A percentile compares a stretch with the other conserved stretches of the same genome.
phyloP scores from a whole-genome alignment of 2,797 vertebrate genomes.

The Orestias chungarensis region DNA sequence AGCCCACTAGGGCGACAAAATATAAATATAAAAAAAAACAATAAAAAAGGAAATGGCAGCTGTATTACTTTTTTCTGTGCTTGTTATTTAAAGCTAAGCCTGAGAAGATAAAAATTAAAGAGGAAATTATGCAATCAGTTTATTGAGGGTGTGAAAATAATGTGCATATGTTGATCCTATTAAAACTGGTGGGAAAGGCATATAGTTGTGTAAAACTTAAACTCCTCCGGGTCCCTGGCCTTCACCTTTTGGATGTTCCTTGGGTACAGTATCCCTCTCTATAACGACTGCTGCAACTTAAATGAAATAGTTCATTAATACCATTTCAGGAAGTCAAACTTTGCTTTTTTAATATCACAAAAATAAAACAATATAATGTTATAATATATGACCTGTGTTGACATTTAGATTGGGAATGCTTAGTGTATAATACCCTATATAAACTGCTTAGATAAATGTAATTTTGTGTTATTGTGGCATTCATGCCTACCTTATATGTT shows the following conservation, averaged over 20 bases:
- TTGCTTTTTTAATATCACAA: neutral
- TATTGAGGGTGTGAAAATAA: neutral
- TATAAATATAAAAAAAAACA: neutral
- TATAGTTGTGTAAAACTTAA: too few relatives aligned
- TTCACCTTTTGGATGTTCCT: neutral
- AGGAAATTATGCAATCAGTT: neutral
- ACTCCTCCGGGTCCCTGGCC: neutral
- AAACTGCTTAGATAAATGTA: neutral
- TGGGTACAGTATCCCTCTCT: neutral
- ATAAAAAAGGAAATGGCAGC: conserved; percentile 3
- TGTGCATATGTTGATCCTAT: neutral
- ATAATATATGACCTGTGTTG: neutral
- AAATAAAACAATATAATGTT: neutral
- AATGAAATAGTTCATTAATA: neutral
- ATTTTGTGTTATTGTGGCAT: neutral
- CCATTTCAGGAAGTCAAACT: neutral
- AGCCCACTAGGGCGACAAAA: neutral
- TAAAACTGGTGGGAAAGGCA: too few relatives aligned
- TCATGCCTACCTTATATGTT: conserved; percentile 1
- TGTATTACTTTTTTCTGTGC: neutral
- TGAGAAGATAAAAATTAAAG: neutral
- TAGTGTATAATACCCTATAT: neutral
- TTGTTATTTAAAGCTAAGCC: neutral
- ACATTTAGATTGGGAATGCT: neutral
- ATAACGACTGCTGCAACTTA: neutral